Evolutionary conservation across 2,888 invertebrate species (phyloP), one percentile per base, ranked within the genome.

Genomic region (Nomada fabriciana): DNA sequence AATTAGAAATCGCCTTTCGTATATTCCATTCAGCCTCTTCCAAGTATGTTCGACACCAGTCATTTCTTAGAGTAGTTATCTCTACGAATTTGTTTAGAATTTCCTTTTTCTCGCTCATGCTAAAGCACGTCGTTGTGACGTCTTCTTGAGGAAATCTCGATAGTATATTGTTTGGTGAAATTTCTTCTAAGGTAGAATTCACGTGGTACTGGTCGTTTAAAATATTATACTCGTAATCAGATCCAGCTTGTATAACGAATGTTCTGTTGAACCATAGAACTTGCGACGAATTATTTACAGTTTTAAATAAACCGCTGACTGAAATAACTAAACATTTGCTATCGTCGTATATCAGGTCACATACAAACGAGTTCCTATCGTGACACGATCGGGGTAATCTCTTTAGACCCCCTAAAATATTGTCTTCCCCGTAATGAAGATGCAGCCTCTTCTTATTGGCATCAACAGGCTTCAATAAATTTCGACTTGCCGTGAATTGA

Each of bases 261-360:
- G 93, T 93, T 59, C 94, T 88, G 29, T 86, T 89, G 91, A 97
- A 97, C 0, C 95, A 93, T 1, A 95, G 90, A 0, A 95, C 63
- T 55, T 94, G 94, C 0, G 76, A 50, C 3, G 73, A 60, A 4
- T 81, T 76, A 42, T 81, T 79, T 0, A 74, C 29, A 85, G 95
- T 95, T 89, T 94, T 94, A 83, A 95, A 95, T 1, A 96, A 88
- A 42, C 96, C 96, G 76, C 94, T 94, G 15, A 96, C 94, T 1
- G 94, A 94, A 83, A 96, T 94, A 25, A 93, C 91, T 60, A 92
- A 13, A 20, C 68, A 72, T 9, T 83, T 77, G 15, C 82, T 69
- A 43, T 88, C 81, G 11, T 91, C 89, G 64, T 86, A 89, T 59
- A 92, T 82, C n/a, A 93, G 55, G 84, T 92, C 92, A 15, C 82